Conservation (phyloP, 2,888 invertebrate species). For the Ctenicera cuprea region DNA sequence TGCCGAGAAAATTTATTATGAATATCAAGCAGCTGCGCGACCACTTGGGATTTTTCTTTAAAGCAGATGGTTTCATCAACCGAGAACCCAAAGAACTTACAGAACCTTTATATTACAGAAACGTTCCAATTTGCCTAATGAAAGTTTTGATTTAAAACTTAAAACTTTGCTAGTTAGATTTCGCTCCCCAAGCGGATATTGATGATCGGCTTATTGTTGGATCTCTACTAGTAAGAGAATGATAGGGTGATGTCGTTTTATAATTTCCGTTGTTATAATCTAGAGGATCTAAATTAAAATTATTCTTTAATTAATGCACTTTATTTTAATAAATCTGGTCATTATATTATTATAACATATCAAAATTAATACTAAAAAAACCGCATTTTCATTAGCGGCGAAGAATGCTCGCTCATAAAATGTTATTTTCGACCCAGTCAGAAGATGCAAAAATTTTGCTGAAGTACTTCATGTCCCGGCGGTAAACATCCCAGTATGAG, state of each 20-base stretch:
- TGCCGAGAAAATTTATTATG: conserved; percentile 51
- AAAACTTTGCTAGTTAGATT: conserved; percentile 35
- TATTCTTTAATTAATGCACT: background rate
- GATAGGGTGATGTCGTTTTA: conserved; percentile 26
- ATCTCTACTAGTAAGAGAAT: conserved; percentile 5
- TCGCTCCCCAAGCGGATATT: conserved; percentile 17
- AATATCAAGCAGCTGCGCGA: conserved; percentile 52
- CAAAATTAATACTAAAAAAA: background rate
- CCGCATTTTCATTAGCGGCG: background rate
- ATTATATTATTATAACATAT: background rate
- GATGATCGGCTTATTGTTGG: conserved; percentile 32
- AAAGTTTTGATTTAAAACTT: conserved; percentile 37
- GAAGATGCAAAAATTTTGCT: background rate
- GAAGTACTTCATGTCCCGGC: background rate
- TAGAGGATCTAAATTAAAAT: conserved; percentile 15
- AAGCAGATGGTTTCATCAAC: conserved; percentile 54
- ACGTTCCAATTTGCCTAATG: conserved; percentile 36
- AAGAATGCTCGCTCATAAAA: too few relatives aligned
- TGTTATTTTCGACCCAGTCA: too few relatives aligned
- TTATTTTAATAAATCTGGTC: background rate
- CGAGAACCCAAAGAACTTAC: conserved; percentile 44
- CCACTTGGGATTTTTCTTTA: conserved; percentile 49
- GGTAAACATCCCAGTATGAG: conserved; percentile 5
- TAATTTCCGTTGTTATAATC: conserved; percentile 10
- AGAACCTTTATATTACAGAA: conserved; percentile 27